Base-by-base conservation (phyloP, 2,888 invertebrate genomes). In the Sycophila texana region DNA sequence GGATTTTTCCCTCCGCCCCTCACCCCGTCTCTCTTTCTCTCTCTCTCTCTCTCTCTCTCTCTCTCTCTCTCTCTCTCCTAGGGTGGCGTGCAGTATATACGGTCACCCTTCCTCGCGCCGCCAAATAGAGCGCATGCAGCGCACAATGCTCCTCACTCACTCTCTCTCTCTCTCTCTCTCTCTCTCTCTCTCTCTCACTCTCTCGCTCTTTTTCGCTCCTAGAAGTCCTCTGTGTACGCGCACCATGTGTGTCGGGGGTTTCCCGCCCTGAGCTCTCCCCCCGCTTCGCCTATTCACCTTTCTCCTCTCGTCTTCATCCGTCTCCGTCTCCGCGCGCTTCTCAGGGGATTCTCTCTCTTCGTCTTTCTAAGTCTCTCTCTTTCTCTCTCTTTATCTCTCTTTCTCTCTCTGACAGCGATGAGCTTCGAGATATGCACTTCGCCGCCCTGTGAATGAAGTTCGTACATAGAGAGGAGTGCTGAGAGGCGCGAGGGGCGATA, bases 1-100 rank as follows among this genome's bases (percentile, higher is more conserved):
- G 82, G 83, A 39, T 83, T 84, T 82, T 83, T 83, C 82, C 83
- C 83, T 83, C 80, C 83, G 65, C 82, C 74, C 57, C 75, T 75
- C 71, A n/a, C n/a, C n/a, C n/a, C n/a, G n/a, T n/a, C n/a, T n/a
- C n/a, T n/a, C n/a, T n/a, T n/a, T n/a, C 74, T 67, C 60, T 66
- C 61, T 70, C 65, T 68, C 12, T 53, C 71, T 18, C 49, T 49
- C 67, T 78, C 61, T 68, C 74, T n/a, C n/a, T n/a, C 74, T 67
- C 60, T 66, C 61, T 70, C 65, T 68, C 12, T 53, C 71, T 18
- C 49, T 49, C 67, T 78, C 61, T 68, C 74, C 73, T 73, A 78
- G 73, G 67, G 73, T 63, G 73, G 61, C 72, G 61, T 4, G 30
- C 30, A 30, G 30, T 47, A n/a, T n/a, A n/a, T n/a, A 66, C 30